Base-by-base conservation (phyloP, 2,888 invertebrate genomes). In the Drosophila dives region DNA sequence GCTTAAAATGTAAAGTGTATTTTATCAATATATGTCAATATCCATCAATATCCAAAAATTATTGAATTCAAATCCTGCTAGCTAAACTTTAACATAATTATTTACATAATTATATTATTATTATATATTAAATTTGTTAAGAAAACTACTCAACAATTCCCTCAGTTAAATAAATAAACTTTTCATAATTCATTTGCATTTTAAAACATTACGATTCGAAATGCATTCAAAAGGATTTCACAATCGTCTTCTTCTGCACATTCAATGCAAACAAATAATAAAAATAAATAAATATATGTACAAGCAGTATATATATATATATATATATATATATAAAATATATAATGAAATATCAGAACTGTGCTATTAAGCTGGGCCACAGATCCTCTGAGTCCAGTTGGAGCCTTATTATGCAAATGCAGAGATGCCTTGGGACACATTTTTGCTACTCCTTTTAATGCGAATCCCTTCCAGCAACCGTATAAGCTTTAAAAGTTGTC, bases 381-480 rank as follows among this genome's bases (percentile, higher is more conserved):
- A 78, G 80, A 88, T 80, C 89, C 80, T 65, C 79, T 64, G 77
- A 78, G 82, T 89, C 77, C 83, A 66, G 69, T 77, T 75, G 72
- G 62, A 36, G 54, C 36, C 86, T 87, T 89, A 91, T 92, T 92
- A 92, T 91, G 91, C 80, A 91, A 86, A 92, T 91, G 84, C 76
- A 80, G 67, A 76, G 78, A 76, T 67, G 80, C 72, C 75, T 61
- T 64, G 33, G 60, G 74, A 69, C 60, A 71, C 34, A 49, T 17
- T 73, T 72, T 71, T 63, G 60, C 72, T 83, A 86, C 77, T 80
- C 65, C 85, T 85, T 89, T 85, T 86, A 85, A 89, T 85, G 80
- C 33, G 75, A 64, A 54, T 66, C 20, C 11, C 20, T 8, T n/a
- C 51, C 32, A 32, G 4, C 50, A 51, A 5, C 54, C 61, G 34